phyloP scores from a whole-genome alignment of 2,888 invertebrate genomes.

The Hyppa rectilinea region DNA sequence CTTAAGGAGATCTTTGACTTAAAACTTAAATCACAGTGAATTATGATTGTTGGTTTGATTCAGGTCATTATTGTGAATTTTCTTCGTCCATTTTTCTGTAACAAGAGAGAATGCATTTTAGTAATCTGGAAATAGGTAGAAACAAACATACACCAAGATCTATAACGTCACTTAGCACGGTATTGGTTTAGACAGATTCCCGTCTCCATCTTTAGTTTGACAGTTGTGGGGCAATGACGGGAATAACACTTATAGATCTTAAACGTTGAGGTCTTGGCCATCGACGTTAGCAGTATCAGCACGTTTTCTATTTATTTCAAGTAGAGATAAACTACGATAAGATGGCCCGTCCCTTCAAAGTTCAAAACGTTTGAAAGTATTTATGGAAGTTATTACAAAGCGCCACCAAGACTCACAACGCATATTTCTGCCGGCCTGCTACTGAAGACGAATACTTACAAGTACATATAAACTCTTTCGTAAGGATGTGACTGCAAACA shows the following conservation, averaged over 20 bases:
- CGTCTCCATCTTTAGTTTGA: background rate
- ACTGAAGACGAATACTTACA: no score
- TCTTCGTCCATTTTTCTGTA: conserved; percentile 83
- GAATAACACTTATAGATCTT: no score
- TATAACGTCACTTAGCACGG: background rate
- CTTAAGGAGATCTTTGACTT: conserved; percentile 69
- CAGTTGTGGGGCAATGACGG: background rate
- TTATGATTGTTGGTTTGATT: conserved; percentile 14
- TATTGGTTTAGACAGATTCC: background rate
- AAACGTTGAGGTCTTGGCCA: background rate
- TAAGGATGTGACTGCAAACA: no score
- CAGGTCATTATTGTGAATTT: conserved; percentile 54
- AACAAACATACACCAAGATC: background rate
- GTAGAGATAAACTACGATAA: no score
- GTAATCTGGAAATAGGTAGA: background rate
- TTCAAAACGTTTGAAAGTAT: no score
- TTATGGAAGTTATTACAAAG: no score
- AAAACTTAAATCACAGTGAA: conserved; percentile 59
- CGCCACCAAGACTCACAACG: no score
- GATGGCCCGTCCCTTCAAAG: no score
- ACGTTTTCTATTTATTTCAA: no score
- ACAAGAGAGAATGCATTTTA: conserved; percentile 66
- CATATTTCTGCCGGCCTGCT: no score
- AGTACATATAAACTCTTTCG: no score
- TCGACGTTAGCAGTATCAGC: no score